A percentile compares a stretch with the other conserved stretches of the same genome.
Evolutionary conservation across 2,113 vertebrate genomes (phyloP).

Genomic region (Ibidorhyncha struthersii): DNA sequence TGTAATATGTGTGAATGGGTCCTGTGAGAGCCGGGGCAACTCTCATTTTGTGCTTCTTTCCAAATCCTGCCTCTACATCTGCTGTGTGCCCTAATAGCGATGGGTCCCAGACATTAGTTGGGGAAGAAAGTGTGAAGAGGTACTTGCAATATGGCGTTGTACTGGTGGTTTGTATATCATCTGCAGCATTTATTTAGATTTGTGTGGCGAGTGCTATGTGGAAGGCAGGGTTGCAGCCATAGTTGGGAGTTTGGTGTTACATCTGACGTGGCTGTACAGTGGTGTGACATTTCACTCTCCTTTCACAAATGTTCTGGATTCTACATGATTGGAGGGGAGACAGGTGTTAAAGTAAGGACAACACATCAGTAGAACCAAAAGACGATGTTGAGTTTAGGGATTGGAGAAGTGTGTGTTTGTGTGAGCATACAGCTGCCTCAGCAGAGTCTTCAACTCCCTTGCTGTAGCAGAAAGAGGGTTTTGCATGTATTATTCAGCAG

Average conservation of each 20-base stretch:
- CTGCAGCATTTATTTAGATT: not conserved
- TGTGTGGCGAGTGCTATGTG: rapidly evolving
- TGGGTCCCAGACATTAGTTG: not conserved
- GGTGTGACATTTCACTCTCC: not conserved
- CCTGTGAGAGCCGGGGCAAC: not conserved
- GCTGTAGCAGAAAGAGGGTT: not conserved
- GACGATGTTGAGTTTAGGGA: not conserved
- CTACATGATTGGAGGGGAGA: rapidly evolving
- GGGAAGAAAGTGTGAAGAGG: not conserved
- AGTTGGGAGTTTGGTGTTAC: not conserved
- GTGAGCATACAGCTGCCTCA: not conserved
- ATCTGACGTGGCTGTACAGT: not conserved
- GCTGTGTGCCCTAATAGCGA: not conserved
- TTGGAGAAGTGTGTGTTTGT: not conserved
- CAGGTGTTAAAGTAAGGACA: not conserved
- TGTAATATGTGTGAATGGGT: rapidly evolving
- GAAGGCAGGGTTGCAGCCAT: not conserved
- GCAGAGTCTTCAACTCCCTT: not conserved
- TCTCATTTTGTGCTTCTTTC: not conserved
- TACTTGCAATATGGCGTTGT: not conserved
- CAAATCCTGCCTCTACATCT: not conserved
- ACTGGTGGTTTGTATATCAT: not conserved
- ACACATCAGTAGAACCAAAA: not conserved
- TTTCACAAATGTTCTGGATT: not conserved
- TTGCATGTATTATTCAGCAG: constrained; percentile 24